Base-by-base conservation (phyloP, 2,113 vertebrate genomes). In the Entosphenus tridentatus region DNA sequence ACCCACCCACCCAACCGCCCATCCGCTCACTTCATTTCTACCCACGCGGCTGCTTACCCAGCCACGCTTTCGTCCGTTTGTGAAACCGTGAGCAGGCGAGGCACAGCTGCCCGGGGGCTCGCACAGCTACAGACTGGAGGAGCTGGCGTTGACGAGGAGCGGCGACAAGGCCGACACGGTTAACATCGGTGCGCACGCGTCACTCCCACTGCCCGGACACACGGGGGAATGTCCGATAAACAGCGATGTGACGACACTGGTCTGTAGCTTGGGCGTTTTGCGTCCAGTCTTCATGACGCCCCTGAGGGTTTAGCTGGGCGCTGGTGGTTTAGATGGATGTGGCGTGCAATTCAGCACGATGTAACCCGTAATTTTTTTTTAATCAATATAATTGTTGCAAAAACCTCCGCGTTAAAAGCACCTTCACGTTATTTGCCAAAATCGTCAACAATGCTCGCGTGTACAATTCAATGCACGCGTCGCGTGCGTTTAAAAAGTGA, bases 141-240 rank as follows among this genome's bases (percentile, higher is more conserved):
- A 86, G 11, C 78, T 95, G 71, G 85, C 84, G 55, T 87, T 77
- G 73, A 82, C 83, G 0, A 78, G 86, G 75, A 91, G 85, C 16
- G 82, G 86, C 67, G 83, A 88, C 79, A 90, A 87, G 77, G 85
- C 83, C 73, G 84, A 84, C 77, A 81, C 79, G 12, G 81, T 82
- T 39, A 89, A 88, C 73, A 84, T 86, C 71, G 86, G 84, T 86
- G 80, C 79, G 72, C 58, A 9, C 58, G 14, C 69, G 58, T 14
- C n/a, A 11, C 12, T 18, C 69, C 57, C 10, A n/a, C 58, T 69
- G 21, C 56, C n/a, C n/a, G 21, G n/a, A 69, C 3, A n/a, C 55
- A 56, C 57, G 55, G 21, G 21, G 57, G 13, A 16, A 10, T 69
- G 54, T 10, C 14, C 56, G 57, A 57, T 21, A 57, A 8, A 17